These are phyloP conservation scores for Rhinolophus sinicus DNA, from an alignment of 2,113 vertebrate genomes.

Conservation along the genomic window DNA sequence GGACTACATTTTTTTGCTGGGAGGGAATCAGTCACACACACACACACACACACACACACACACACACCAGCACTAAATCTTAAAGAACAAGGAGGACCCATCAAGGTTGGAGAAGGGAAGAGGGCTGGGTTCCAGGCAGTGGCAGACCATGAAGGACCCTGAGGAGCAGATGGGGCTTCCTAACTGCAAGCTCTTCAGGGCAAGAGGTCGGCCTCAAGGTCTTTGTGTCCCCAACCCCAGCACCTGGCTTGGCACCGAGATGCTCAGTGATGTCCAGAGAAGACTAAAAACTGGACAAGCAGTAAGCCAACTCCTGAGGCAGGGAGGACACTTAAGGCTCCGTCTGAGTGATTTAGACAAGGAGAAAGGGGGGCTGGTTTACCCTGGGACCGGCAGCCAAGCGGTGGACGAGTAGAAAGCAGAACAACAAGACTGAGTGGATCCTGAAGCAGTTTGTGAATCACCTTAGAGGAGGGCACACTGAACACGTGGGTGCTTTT, in stretches of 20 bases:
- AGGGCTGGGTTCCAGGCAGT: not conserved
- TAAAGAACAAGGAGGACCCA: not conserved
- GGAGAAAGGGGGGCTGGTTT: not conserved
- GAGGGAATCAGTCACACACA: not conserved
- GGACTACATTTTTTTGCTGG: not conserved
- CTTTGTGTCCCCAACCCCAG: not conserved
- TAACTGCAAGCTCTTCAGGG: not conserved
- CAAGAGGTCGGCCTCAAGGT: not conserved
- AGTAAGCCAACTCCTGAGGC: not conserved
- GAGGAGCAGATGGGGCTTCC: fast-evolving
- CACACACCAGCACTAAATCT: not conserved
- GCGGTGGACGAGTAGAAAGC: not conserved
- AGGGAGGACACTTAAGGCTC: not conserved
- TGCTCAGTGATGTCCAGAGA: not conserved
- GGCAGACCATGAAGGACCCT: no score
- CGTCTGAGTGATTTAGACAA: not conserved
- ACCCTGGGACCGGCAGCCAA: not conserved
- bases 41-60: not conserved
- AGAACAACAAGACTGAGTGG: not conserved
- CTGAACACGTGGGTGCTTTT: not conserved
- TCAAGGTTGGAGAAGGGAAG: not conserved
- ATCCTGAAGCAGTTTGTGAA: not conserved
- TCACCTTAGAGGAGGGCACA: no score
- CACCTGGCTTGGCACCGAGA: not conserved
- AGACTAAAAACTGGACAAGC: not conserved